phyloP scores from a whole-genome alignment of 2,113 vertebrate species.

The Suncus etruscus region DNA sequence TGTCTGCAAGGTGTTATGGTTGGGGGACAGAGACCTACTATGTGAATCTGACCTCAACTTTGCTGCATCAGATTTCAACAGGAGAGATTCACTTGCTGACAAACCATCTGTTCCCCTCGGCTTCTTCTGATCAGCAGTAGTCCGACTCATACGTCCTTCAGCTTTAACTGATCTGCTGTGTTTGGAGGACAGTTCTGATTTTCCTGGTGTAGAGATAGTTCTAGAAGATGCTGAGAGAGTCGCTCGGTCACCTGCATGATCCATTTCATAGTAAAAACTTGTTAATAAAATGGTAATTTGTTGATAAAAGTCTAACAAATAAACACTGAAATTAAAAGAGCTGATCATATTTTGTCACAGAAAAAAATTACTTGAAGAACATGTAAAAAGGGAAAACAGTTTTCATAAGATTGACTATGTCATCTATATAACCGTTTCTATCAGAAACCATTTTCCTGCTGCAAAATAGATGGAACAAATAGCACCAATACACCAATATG shows the following conservation, averaged over 20 bases:
- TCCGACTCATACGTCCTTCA: constrained; percentile 91
- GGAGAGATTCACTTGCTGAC: constrained; percentile 95
- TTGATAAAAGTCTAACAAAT: background rate
- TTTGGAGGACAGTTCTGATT: constrained; percentile 90
- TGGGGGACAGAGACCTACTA: constrained; percentile 97
- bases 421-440: background rate
- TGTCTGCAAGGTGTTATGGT: constrained; percentile 98
- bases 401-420: background rate
- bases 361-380: constrained; percentile 59
- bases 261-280: constrained; percentile 83
- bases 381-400: constrained; percentile 12
- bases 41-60: constrained; percentile 98
- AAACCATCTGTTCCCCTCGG: constrained; percentile 90
- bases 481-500: background rate
- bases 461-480: constrained; percentile 28
- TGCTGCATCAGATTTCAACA: constrained; percentile 95
- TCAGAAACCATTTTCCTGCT: background rate
- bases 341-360: constrained; percentile 16
- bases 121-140: constrained; percentile 92
- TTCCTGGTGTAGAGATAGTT: constrained; percentile 90
- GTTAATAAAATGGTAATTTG: constrained; percentile 69
- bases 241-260: constrained; percentile 93
- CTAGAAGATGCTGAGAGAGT: constrained; percentile 90
- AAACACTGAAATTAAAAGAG: constrained; percentile 54
- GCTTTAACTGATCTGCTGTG: constrained; percentile 93